Conservation (phyloP, 2,113 vertebrate species). For the Pimephales promelas region DNA sequence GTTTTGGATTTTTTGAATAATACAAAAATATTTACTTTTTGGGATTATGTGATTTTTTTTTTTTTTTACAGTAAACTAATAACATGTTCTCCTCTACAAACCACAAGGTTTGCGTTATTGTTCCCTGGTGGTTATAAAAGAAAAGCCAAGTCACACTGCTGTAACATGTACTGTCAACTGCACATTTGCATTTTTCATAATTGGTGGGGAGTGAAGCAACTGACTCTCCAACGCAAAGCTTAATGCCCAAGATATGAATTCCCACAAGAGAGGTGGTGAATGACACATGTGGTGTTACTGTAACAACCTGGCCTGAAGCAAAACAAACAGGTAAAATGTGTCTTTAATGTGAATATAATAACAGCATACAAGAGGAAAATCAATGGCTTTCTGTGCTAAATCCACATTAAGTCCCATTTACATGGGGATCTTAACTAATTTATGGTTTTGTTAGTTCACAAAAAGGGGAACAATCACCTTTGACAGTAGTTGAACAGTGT, state of each 20-base stretch:
- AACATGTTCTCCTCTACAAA: neutral
- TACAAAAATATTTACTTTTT: neutral
- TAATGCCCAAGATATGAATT: neutral
- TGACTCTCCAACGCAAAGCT: neutral
- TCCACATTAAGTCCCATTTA: slow-evolving; percentile 34
- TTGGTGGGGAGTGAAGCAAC: neutral
- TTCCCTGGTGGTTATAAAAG: neutral
- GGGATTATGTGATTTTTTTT: too few species aligned
- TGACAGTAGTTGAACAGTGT: neutral
- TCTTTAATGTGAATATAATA: neutral
- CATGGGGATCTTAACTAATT: slow-evolving; percentile 46
- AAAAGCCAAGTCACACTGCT: neutral
- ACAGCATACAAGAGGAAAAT: neutral
- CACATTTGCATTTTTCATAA: neutral
- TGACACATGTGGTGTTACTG: neutral
- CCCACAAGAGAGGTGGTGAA: slow-evolving; percentile 7
- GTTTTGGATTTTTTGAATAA: neutral
- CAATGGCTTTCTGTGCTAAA: slow-evolving; percentile 16
- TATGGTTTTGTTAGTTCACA: slow-evolving; percentile 23
- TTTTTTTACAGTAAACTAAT: neutral
- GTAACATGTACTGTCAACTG: neutral
- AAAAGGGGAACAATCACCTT: slow-evolving; percentile 50
- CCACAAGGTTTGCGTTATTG: neutral
- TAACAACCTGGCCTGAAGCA: slow-evolving; percentile 2
- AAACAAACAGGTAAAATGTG: neutral